Conservation (phyloP, 2,797 vertebrate species). For the Falco novaeseelandiae region DNA sequence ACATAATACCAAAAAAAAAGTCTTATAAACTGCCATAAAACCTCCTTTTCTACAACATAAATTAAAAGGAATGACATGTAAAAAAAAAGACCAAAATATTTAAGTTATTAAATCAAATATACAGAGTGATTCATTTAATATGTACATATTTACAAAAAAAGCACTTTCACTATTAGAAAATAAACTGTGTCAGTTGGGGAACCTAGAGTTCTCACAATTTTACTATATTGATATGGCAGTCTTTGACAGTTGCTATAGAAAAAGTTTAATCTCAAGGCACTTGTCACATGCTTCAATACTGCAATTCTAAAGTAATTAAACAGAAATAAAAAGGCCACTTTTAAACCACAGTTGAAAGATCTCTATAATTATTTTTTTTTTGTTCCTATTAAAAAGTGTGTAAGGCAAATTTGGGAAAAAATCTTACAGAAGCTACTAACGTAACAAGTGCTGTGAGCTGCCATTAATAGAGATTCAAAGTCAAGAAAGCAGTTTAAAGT, state of each 20-base stretch:
- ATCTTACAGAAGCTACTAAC: constrained; percentile 70
- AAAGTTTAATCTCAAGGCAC: constrained; percentile 91
- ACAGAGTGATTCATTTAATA: constrained; percentile 97
- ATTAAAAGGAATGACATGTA: constrained; percentile 89
- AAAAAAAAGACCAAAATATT: constrained; percentile 86
- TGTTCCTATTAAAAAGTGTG: constrained; percentile 65
- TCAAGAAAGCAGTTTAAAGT: constrained; percentile 66
- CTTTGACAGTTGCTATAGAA: constrained; percentile 79
- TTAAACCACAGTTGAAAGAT: constrained; percentile 86
- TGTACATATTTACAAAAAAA: constrained; percentile 95
- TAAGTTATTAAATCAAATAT: constrained; percentile 99
- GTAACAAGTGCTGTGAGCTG: constrained; percentile 75
- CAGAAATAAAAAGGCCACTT: constrained; percentile 90
- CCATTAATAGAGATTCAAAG: constrained; percentile 69
- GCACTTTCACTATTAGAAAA: constrained; percentile 89
- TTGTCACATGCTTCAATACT: constrained; percentile 94
- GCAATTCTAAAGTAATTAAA: constrained; percentile 77
- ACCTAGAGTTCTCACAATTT: constrained; percentile 70
- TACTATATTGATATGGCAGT: constrained; percentile 77
- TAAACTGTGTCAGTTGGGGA: constrained; percentile 77
- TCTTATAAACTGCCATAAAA: constrained; percentile 84
- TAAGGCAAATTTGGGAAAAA: constrained; percentile 72
- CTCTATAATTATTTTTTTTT: constrained; percentile 66
- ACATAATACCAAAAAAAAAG: constrained; percentile 69
- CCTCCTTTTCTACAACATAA: constrained; percentile 82